A percentile compares a stretch with the other conserved stretches of the same genome.
These are phyloP conservation scores for Dendronephthya gigantea DNA, from an alignment of 64 coral and sea anemone genomes.

Conservation along the genomic window DNA sequence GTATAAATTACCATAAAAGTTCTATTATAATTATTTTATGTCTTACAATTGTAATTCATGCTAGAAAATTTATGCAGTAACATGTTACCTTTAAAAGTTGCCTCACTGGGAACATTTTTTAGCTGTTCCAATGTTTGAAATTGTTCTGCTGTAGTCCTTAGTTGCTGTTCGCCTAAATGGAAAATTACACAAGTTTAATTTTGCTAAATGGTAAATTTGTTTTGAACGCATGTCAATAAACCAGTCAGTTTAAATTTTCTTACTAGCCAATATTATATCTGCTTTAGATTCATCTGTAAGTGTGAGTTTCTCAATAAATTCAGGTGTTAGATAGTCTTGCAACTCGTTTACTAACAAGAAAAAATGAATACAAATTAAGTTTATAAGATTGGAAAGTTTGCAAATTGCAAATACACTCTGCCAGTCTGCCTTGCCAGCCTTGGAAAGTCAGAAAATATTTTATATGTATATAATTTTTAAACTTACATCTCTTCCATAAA, in stretches of 20 bases:
- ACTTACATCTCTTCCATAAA: conserved; percentile 15
- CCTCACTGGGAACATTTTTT: conserved; percentile 60
- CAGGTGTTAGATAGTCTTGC: conserved; percentile 63
- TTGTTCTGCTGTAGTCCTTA: conserved; percentile 55
- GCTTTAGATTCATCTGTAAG: conserved; percentile 85
- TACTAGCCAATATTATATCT: conserved; percentile 87
- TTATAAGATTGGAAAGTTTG: no score
- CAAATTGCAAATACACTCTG: no score
- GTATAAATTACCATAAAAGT: no score
- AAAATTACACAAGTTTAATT: not conserved
- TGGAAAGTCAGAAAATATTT: not conserved
- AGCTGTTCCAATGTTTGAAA: conserved; percentile 78
- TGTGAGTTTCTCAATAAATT: conserved; percentile 76
- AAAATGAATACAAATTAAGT: no score
- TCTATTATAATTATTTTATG: no score
- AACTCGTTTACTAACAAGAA: conserved; percentile 22
- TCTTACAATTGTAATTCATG: not conserved
- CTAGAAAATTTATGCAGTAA: not conserved
- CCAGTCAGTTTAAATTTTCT: not conserved
- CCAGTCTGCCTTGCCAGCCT: no score
- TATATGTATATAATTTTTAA: not conserved
- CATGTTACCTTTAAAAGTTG: conserved; percentile 60
- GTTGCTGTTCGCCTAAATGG: conserved; percentile 53
- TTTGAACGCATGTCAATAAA: no score
- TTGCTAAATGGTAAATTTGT: no score